These are phyloP conservation scores for Stylophora pistillata DNA, from an alignment of 64 coral and sea anemone genomes.

Conservation along the genomic window DNA sequence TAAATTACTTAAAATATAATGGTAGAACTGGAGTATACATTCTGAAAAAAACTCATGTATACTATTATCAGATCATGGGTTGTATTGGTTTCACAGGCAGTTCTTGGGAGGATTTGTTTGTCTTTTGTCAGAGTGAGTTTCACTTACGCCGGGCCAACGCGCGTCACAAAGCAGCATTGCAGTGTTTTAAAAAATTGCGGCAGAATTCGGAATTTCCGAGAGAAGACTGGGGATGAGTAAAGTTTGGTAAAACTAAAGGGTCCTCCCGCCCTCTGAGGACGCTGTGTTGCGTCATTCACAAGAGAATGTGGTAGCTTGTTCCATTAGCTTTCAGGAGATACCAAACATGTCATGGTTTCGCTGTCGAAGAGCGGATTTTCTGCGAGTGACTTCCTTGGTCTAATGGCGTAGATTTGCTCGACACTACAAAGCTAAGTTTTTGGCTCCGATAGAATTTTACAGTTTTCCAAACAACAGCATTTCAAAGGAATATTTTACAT, in stretches of 20 bases:
- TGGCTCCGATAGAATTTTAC: constrained; percentile 44
- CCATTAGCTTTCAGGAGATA: constrained; percentile 50
- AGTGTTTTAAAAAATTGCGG: constrained; percentile 50
- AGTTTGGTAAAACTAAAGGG: constrained; percentile 33
- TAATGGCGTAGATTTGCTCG: too few relatives aligned
- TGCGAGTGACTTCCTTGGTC: too few relatives aligned
- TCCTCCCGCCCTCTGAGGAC: constrained; percentile 30
- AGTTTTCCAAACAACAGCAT: constrained; percentile 47
- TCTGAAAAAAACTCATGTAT: constrained; percentile 27
- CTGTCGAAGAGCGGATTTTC: constrained; percentile 33
- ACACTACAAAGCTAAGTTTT: too few relatives aligned
- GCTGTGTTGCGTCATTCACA: constrained; percentile 4
- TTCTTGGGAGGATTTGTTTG: constrained; percentile 49
- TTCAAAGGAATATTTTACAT: constrained; percentile 50
- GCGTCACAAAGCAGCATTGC: constrained; percentile 46
- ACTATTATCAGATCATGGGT: constrained; percentile 49
- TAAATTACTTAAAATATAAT: constrained; percentile 38
- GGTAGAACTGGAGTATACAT: neutral
- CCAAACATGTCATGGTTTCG: constrained; percentile 51
- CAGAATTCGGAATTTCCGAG: constrained; percentile 22
- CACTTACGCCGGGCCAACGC: constrained; percentile 31
- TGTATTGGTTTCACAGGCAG: constrained; percentile 23
- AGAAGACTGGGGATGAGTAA: constrained; percentile 45
- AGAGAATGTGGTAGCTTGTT: constrained; percentile 1
- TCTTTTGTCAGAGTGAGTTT: constrained; percentile 23